These are phyloP conservation scores for Spizaetus ornatus DNA, from an alignment of 2,113 vertebrate species.

Conservation along the genomic window DNA sequence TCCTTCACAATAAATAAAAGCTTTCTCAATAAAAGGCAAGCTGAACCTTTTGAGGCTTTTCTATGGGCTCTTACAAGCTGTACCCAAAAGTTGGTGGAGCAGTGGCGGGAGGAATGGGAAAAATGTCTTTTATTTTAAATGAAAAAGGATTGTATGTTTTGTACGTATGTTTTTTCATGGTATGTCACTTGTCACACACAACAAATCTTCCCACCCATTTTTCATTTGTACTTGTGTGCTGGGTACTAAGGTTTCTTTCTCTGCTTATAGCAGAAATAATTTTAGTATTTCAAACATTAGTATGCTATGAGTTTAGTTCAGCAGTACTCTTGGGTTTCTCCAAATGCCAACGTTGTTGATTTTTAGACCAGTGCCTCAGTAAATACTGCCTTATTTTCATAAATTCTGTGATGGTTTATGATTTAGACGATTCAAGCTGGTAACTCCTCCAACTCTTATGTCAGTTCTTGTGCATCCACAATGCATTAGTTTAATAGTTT, in stretches of 20 bases:
- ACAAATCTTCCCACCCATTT: background rate
- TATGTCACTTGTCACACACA: background rate
- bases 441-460: background rate
- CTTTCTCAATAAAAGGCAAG: background rate
- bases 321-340: background rate
- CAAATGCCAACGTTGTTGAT: background rate
- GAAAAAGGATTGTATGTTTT: background rate
- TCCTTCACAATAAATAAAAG: background rate
- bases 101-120: background rate
- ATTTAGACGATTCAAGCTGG: background rate
- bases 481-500: background rate
- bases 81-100: background rate
- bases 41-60: background rate
- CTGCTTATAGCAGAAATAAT: background rate
- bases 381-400: background rate
- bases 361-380: background rate
- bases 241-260: background rate
- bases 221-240: background rate
- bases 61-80: background rate
- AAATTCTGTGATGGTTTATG: background rate
- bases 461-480: background rate
- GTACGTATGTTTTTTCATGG: fast-evolving
- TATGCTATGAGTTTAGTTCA: background rate
- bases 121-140: background rate
- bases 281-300: background rate